Evolutionary conservation across 1,140 invertebrate species (phyloP).

Genomic region (Zaprionus ornatus): DNA sequence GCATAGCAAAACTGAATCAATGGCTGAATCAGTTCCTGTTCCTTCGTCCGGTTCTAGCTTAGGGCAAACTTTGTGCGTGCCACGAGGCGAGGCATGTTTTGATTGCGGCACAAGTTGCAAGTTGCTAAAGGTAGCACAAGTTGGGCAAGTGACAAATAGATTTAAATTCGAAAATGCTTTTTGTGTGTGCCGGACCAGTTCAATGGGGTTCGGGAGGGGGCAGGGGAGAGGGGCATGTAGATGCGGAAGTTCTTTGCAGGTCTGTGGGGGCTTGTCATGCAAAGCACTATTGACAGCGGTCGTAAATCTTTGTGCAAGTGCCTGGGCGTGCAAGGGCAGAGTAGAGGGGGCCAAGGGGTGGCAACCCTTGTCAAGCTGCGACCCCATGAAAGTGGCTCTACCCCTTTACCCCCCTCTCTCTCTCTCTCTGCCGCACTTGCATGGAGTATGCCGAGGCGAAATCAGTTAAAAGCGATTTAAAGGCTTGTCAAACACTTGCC

Average conservation of each 20-base stretch:
- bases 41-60: not conserved
- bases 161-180: constrained; percentile 82
- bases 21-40: not conserved
- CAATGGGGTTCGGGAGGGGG: not conserved
- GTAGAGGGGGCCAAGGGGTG: constrained; percentile 31
- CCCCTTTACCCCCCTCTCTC: too few species aligned
- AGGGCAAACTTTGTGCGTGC: constrained; percentile 33
- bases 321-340: not conserved
- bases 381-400: not conserved
- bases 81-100: constrained; percentile 28
- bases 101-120: constrained; percentile 37
- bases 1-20: constrained; percentile 5
- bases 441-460: constrained; percentile 53
- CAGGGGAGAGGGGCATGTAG: too few species aligned
- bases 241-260: not conserved
- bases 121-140: constrained; percentile 70
- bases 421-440: not conserved
- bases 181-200: constrained; percentile 35
- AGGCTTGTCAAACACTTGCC: constrained; percentile 52
- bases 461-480: constrained; percentile 69
- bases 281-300: constrained; percentile 81
- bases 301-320: constrained; percentile 69
- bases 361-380: constrained; percentile 66
- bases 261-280: constrained; percentile 57
- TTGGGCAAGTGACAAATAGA: constrained; percentile 81